Evolutionary conservation across 2,888 invertebrate genomes (phyloP).

Genomic region (Ormyrus pomaceus): DNA sequence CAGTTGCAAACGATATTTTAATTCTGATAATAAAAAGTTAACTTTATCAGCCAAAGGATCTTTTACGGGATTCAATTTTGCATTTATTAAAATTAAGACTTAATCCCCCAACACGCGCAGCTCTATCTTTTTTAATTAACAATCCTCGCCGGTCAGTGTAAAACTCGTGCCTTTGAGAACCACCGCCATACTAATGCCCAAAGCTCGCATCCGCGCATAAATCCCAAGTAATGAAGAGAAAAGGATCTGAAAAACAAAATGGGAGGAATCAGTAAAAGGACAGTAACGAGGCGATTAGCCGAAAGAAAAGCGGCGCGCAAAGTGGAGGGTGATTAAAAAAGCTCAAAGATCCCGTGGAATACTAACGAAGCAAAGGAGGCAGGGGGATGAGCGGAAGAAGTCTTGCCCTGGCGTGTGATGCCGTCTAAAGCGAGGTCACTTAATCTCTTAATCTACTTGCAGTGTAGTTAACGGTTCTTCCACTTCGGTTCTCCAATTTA

Average conservation of each 20-base stretch:
- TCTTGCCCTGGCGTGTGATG: constrained; percentile 31
- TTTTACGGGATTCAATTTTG: too few species aligned
- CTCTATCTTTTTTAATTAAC: not conserved
- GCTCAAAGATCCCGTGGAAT: constrained; percentile 50
- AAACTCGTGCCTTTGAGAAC: too few species aligned
- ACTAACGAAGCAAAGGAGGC: constrained; percentile 52
- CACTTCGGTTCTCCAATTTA: constrained; percentile 65
- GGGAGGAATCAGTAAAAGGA: not conserved
- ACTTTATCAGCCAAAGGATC: too few species aligned
- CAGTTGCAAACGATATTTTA: too few species aligned
- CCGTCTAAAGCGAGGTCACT: constrained; percentile 53
- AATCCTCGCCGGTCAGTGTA: not conserved
- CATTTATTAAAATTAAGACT: too few species aligned
- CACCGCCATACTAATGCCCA: too few species aligned
- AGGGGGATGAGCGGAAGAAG: not conserved
- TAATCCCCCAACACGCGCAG: not conserved
- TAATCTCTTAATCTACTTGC: constrained; percentile 66
- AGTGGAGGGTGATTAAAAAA: constrained; percentile 50
- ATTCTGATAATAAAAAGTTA: too few species aligned
- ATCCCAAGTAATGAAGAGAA: too few species aligned
- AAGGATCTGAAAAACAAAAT: not conserved
- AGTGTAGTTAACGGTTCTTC: constrained; percentile 65
- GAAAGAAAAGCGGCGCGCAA: constrained; percentile 36
- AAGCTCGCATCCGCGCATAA: too few species aligned
- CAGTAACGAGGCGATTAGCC: constrained; percentile 47